Percentiles rank a stretch among this genome's conserved stretches.
Evolutionary conservation across 2,888 invertebrate genomes (phyloP).

Genomic region (Rhamnusium bicolor): DNA sequence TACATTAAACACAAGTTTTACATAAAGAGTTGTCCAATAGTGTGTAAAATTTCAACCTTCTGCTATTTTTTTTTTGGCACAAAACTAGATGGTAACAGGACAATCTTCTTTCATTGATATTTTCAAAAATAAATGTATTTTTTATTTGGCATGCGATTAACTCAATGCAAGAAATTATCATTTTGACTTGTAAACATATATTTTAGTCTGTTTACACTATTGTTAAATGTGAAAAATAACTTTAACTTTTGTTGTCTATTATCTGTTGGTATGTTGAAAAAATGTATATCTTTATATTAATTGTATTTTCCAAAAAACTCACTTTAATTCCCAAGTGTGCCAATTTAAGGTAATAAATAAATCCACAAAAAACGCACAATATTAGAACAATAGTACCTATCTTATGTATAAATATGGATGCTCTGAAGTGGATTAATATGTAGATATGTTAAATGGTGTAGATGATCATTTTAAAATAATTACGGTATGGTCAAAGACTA

Average conservation of each 20-base stretch:
- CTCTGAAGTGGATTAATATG: slow-evolving; percentile 42
- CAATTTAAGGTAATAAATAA: slow-evolving; percentile 32
- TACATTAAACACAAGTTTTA: no score
- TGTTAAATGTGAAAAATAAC: background rate
- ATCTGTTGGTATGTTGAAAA: background rate
- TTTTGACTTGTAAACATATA: background rate
- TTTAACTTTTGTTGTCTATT: background rate
- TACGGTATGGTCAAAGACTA: no score
- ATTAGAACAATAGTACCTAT: slow-evolving; percentile 44
- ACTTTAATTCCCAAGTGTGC: slow-evolving; percentile 27
- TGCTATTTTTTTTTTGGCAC: no score
- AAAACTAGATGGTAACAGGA: no score
- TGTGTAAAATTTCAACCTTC: no score
- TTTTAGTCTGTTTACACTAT: background rate
- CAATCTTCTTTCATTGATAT: no score
- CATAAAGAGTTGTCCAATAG: no score
- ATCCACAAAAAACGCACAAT: slow-evolving; percentile 51
- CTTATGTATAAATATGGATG: slow-evolving; percentile 27
- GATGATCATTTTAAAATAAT: background rate
- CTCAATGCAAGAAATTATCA: background rate
- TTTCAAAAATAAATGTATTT: background rate
- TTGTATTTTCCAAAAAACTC: slow-evolving; percentile 3
- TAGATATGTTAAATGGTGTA: slow-evolving; percentile 18
- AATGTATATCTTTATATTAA: background rate
- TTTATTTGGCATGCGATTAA: background rate